A percentile compares a stretch with the other conserved stretches of the same genome.
Conservation (phyloP, 2,888 invertebrate species). For the Gortyna flavago region DNA sequence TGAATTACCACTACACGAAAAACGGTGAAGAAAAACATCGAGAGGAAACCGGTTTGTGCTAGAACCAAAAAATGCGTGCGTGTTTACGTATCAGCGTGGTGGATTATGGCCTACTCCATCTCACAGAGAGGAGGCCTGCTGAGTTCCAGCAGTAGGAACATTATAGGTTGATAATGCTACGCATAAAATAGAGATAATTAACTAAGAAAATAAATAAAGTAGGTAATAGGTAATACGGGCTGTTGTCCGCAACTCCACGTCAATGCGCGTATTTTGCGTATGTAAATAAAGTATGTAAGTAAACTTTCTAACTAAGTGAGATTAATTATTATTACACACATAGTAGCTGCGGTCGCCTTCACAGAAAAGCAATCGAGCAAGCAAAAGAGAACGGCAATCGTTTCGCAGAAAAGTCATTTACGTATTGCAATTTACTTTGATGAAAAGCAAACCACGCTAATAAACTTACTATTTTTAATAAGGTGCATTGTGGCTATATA, state of each 20-base stretch:
- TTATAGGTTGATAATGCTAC: too few relatives aligned
- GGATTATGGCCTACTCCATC: background rate
- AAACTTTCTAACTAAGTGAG: background rate
- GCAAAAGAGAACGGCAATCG: background rate
- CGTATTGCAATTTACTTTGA: slow-evolving; percentile 6
- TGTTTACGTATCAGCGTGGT: background rate
- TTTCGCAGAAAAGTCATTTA: background rate
- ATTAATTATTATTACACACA: background rate
- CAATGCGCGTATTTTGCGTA: too few relatives aligned
- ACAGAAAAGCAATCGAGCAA: background rate
- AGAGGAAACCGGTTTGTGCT: too few relatives aligned
- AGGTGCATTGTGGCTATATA: background rate
- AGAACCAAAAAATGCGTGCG: too few relatives aligned
- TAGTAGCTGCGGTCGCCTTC: background rate
- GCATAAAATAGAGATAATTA: background rate
- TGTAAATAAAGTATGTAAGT: background rate
- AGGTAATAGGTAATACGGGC: too few relatives aligned
- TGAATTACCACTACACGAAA: too few relatives aligned
- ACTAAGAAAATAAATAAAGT: background rate
- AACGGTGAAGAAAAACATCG: too few relatives aligned
- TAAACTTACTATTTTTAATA: slow-evolving; percentile 8
- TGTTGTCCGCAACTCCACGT: too few relatives aligned
- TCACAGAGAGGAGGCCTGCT: background rate
- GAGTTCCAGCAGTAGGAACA: too few relatives aligned
- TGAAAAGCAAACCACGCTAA: slow-evolving; percentile 1